Evolutionary conservation across 2,888 invertebrate genomes (phyloP).

Genomic region (Aethes cnicana): DNA sequence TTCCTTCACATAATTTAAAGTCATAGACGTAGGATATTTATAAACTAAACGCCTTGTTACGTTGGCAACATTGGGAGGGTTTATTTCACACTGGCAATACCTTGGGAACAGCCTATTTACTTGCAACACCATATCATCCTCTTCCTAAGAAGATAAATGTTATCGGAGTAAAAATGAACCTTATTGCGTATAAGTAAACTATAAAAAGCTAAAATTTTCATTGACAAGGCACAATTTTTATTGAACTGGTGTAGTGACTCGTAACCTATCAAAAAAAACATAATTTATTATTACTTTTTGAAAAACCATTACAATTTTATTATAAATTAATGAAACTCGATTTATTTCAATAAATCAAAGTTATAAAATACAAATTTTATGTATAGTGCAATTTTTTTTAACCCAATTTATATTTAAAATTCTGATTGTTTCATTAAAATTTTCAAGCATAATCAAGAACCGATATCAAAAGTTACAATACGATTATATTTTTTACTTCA

Average conservation of each 20-base stretch:
- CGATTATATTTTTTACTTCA: too few relatives aligned
- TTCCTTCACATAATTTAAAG: conserved; percentile 12
- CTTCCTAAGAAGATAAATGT: too few relatives aligned
- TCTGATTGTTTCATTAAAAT: too few relatives aligned
- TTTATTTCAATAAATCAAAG: not conserved
- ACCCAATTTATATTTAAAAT: too few relatives aligned
- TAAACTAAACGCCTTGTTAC: conserved; percentile 15
- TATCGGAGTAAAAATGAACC: not conserved
- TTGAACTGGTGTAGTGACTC: not conserved
- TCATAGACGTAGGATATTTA: too few relatives aligned
- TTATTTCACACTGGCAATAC: not conserved
- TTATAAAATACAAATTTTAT: too few relatives aligned
- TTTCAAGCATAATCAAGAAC: too few relatives aligned
- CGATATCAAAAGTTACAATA: too few relatives aligned
- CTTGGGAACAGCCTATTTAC: not conserved
- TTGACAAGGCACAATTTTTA: conserved; percentile 23
- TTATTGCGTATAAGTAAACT: conserved; percentile 18
- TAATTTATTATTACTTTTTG: not conserved
- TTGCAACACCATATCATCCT: not conserved
- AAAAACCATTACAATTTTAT: conserved; percentile 10
- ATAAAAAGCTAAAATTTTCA: conserved; percentile 5
- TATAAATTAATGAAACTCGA: not conserved
- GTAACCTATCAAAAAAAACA: not conserved
- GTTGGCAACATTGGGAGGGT: conserved; percentile 17
- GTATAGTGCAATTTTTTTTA: too few relatives aligned